Evolutionary conservation across 2,113 vertebrate genomes (phyloP).

Genomic region (Melanocharis versteri): DNA sequence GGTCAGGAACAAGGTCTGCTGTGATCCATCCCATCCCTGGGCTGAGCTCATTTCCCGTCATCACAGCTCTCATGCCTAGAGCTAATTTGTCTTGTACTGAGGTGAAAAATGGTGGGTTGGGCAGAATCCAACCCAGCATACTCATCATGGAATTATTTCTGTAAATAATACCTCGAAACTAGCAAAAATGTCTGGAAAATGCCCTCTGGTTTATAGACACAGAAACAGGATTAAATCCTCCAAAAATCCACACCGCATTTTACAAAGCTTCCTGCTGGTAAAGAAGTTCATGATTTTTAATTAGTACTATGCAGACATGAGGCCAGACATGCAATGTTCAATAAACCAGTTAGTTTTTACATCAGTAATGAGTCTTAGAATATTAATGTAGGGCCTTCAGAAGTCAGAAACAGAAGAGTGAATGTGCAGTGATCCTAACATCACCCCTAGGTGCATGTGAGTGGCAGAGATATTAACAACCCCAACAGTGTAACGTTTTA

Average conservation of each 20-base stretch:
- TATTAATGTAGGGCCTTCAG: slow-evolving; percentile 61
- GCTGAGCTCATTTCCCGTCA: background rate
- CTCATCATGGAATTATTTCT: background rate
- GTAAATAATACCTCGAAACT: background rate
- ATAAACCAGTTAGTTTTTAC: slow-evolving; percentile 68
- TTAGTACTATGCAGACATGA: slow-evolving; percentile 62
- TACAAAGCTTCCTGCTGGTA: slow-evolving; percentile 36
- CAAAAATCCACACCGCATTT: slow-evolving; percentile 31
- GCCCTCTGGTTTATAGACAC: background rate
- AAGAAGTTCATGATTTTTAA: slow-evolving; percentile 64
- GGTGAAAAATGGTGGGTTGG: background rate
- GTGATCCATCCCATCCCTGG: background rate
- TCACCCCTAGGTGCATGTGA: slow-evolving; percentile 36
- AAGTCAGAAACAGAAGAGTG: slow-evolving; percentile 41
- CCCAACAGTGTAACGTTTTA: background rate
- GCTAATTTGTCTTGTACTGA: background rate
- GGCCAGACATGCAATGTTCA: slow-evolving; percentile 61
- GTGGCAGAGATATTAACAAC: slow-evolving; percentile 29
- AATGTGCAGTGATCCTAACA: slow-evolving; percentile 35
- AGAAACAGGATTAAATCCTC: background rate
- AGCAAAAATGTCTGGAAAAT: background rate
- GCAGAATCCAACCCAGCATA: background rate
- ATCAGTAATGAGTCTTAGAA: slow-evolving; percentile 65
- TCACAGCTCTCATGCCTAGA: background rate
- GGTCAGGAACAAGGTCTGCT: background rate